Percentiles rank a stretch among this genome's conserved stretches.
These are phyloP conservation scores for Protonibea diacanthus DNA, from an alignment of 2,797 vertebrate genomes.

Conservation along the genomic window DNA sequence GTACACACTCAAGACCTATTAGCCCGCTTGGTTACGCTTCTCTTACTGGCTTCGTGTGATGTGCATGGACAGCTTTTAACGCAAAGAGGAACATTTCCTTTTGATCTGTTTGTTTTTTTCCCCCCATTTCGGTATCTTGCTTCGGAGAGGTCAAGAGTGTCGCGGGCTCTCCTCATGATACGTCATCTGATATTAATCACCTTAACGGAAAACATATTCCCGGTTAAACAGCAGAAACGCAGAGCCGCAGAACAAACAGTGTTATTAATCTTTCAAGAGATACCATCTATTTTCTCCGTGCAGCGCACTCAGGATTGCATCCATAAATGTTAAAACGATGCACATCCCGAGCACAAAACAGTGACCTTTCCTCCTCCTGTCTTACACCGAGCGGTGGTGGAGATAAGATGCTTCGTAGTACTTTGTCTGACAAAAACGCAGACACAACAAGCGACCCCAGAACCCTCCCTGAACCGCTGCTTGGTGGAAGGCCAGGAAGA, in stretches of 20 bases:
- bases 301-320: slow-evolving; percentile 26
- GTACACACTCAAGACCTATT: slow-evolving; percentile 50
- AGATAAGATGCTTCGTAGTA: slow-evolving; percentile 11
- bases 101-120: slow-evolving; percentile 13
- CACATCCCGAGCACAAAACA: slow-evolving; percentile 22
- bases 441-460: background rate
- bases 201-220: slow-evolving; percentile 37
- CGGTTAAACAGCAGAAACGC: slow-evolving; percentile 36
- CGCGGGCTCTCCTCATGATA: background rate
- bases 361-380: slow-evolving; percentile 50
- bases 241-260: slow-evolving; percentile 42
- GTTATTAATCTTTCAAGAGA: slow-evolving; percentile 71
- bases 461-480: background rate
- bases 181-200: slow-evolving; percentile 45
- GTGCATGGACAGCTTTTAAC: background rate
- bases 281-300: slow-evolving; percentile 28
- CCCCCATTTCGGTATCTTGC: slow-evolving; percentile 12
- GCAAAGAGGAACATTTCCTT: background rate
- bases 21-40: slow-evolving; percentile 32
- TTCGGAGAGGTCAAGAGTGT: slow-evolving; percentile 45
- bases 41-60: slow-evolving; percentile 39
- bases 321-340: slow-evolving; percentile 47
- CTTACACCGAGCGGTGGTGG: slow-evolving; percentile 7
- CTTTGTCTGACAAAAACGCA: slow-evolving; percentile 3
- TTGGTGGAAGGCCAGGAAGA: background rate